Evolutionary conservation across 1,140 invertebrate genomes (phyloP).

Genomic region (Muscidifurax raptorellus): DNA sequence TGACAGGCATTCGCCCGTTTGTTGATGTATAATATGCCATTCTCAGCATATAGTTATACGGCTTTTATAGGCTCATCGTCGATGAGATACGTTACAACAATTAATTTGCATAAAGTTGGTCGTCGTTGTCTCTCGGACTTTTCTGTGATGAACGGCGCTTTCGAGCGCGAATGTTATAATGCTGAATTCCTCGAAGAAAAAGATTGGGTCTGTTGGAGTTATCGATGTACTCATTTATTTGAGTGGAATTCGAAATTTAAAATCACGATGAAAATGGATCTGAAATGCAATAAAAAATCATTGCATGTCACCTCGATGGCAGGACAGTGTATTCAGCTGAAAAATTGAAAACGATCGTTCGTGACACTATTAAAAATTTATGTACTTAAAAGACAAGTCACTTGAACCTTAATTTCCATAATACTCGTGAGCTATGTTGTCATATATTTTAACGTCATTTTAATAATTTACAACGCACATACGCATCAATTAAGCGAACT

Average conservation of each 20-base stretch:
- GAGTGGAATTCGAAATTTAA: too few relatives aligned
- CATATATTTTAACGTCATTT: constrained; percentile 26
- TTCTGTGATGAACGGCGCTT: background rate
- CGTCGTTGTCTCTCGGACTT: background rate
- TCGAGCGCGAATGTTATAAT: background rate
- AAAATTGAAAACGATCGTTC: background rate
- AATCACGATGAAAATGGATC: too few relatives aligned
- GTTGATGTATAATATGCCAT: too few relatives aligned
- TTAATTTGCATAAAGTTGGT: background rate
- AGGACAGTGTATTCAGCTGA: background rate
- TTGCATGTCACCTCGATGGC: background rate
- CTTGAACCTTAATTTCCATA: constrained; percentile 31
- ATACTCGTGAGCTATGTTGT: constrained; percentile 13
- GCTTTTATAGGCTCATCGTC: background rate
- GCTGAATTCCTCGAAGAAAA: too few relatives aligned
- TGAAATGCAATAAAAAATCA: background rate
- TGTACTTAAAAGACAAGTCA: constrained; percentile 11
- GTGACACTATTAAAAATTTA: constrained; percentile 37
- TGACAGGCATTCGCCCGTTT: background rate
- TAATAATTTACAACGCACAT: constrained; percentile 8
- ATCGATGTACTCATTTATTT: background rate
- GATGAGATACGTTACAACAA: background rate
- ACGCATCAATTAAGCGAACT: constrained; percentile 26
- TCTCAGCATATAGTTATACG: background rate
- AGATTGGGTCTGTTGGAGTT: background rate